Base-by-base conservation (phyloP, 2,888 invertebrate species). In the Andrena bucephala region DNA sequence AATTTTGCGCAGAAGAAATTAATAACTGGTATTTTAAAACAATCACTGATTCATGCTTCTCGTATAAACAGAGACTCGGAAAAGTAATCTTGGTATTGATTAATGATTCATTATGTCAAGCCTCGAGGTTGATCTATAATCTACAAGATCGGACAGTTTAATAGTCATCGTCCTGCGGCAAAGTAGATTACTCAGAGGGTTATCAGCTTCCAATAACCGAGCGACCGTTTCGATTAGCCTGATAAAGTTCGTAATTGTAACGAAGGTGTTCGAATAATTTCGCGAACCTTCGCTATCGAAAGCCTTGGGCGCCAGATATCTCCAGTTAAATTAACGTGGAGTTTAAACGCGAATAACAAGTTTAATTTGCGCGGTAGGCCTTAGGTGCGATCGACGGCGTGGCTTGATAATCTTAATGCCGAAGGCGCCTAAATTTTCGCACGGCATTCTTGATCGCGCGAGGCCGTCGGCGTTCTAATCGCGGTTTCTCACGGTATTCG, bases 161-260 rank as follows among this genome's bases (percentile, higher is more conserved):
- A 8, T 48, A 31, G 20, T 6, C 16, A 13, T 24, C 60, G 24
- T 16, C 48, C 67, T 31, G 7, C 29, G 50, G 2, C 1, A 10
- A 62, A 77, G 1, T 48, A 8, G 31, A 63, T 77, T 36, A 67
- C 1, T 42, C 42, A 0, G 42, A 2, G 27, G 48, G 66, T 62
- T 67, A 71, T 72, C 60, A 62, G 10, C 62, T 48, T 67, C 48
- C 31, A 71, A 66, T 71, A 77, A 79, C 5, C 7, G 48, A 59
- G 36, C 65, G 65, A 57, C 57, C 8, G 16, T 13, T 3, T n/a
- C 13, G 36, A 31, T 65, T 4, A 2, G 0, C 24, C 8, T 16
- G 6, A 36, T 48, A 29, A 59, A 24, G 33, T 36, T 20, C 27
- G n/a, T 50, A 20, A 3, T 24, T 20, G 42, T 10, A 8, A 54